Conservation (phyloP, 2,113 vertebrate species). For the Struthio camelus region DNA sequence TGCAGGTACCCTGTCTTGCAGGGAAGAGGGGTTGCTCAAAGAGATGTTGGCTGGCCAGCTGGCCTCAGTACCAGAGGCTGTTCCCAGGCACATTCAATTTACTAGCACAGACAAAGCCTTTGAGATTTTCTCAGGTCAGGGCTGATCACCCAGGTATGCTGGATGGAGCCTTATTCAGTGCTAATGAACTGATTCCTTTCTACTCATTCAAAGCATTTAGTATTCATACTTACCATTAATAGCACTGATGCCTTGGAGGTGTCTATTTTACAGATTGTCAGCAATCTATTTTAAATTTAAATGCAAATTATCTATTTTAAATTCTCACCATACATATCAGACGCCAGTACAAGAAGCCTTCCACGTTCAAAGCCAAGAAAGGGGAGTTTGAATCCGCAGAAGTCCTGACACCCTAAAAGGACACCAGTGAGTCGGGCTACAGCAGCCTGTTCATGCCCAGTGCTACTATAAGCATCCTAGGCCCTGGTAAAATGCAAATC, state of each 20-base stretch:
- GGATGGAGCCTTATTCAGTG: background rate
- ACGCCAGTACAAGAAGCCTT: background rate
- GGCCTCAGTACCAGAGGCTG: background rate
- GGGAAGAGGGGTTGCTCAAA: background rate
- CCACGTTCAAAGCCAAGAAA: background rate
- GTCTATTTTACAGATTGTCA: background rate
- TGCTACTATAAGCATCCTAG: background rate
- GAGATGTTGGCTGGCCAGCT: background rate
- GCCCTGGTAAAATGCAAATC: background rate
- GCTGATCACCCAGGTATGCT: background rate
- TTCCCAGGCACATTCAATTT: background rate
- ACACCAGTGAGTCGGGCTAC: background rate
- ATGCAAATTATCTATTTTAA: background rate
- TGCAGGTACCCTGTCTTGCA: background rate
- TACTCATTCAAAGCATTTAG: background rate
- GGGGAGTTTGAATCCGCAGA: background rate
- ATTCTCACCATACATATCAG: background rate
- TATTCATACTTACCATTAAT: background rate
- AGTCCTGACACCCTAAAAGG: background rate
- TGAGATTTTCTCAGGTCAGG: background rate
- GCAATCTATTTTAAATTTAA: background rate
- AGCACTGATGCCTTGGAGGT: background rate
- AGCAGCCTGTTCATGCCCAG: background rate
- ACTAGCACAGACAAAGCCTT: background rate
- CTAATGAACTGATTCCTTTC: background rate